Evolutionary conservation across 2,113 vertebrate species (phyloP).

Genomic region (Erpornis zantholeuca): DNA sequence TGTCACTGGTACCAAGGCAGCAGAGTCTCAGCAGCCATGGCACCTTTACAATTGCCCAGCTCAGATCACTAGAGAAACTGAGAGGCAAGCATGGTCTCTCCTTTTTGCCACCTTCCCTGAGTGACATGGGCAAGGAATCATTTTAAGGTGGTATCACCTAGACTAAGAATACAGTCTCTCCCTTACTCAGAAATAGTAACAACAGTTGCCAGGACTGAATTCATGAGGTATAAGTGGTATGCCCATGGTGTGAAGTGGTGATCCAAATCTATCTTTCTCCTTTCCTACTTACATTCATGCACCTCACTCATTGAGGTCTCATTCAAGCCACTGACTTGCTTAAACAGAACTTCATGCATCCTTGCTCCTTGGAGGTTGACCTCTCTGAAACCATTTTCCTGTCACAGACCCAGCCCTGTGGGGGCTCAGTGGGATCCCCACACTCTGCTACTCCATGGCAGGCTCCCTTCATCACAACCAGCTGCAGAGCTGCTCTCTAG

Average conservation of each 20-base stretch:
- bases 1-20: background rate
- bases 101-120: background rate
- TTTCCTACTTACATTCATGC: background rate
- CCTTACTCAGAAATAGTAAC: background rate
- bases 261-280: background rate
- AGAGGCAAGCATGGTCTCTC: background rate
- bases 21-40: background rate
- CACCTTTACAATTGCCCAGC: background rate
- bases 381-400: background rate
- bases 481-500: background rate
- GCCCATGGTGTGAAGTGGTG: background rate
- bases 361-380: background rate
- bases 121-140: background rate
- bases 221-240: background rate
- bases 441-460: background rate
- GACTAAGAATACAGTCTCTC: background rate
- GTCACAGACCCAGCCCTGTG: background rate
- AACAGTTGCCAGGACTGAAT: background rate
- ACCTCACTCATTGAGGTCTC: background rate
- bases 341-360: background rate
- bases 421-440: background rate
- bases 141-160: background rate
- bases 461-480: background rate
- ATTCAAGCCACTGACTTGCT: background rate
- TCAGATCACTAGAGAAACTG: background rate